Evolutionary conservation across 2,888 invertebrate genomes (phyloP).

Genomic region (Lasioglossum vierecki): DNA sequence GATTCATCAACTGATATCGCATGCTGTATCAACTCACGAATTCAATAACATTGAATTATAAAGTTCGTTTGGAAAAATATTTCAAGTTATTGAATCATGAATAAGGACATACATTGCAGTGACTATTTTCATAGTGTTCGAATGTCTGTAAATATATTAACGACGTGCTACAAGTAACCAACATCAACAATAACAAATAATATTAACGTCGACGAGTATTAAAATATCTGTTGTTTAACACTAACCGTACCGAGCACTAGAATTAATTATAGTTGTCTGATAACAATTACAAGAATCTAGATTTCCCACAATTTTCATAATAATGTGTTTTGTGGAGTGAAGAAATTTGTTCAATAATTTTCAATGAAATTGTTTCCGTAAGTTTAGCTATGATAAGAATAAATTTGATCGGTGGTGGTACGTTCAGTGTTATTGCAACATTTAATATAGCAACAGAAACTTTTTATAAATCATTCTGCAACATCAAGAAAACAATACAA

Average conservation of each 20-base stretch:
- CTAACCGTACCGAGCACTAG: not conserved
- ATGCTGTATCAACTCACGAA: not conserved
- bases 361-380: not conserved
- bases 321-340: too few relatives aligned
- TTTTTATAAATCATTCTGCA: not conserved
- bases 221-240: not conserved
- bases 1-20: not conserved
- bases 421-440: not conserved
- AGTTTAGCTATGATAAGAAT: not conserved
- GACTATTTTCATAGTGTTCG: not conserved
- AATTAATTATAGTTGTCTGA: not conserved
- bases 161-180: not conserved
- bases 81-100: conserved; percentile 1
- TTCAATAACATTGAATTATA: not conserved
- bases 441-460: not conserved
- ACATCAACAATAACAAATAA: not conserved
- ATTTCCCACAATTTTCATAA: too few relatives aligned
- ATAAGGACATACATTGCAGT: not conserved
- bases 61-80: not conserved
- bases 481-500: not conserved
- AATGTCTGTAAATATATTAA: not conserved
- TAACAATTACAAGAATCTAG: too few relatives aligned
- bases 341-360: too few relatives aligned
- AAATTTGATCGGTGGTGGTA: not conserved
- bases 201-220: not conserved